These are phyloP conservation scores for Tipula lateralis DNA, from an alignment of 2,888 invertebrate genomes.

Conservation along the genomic window DNA sequence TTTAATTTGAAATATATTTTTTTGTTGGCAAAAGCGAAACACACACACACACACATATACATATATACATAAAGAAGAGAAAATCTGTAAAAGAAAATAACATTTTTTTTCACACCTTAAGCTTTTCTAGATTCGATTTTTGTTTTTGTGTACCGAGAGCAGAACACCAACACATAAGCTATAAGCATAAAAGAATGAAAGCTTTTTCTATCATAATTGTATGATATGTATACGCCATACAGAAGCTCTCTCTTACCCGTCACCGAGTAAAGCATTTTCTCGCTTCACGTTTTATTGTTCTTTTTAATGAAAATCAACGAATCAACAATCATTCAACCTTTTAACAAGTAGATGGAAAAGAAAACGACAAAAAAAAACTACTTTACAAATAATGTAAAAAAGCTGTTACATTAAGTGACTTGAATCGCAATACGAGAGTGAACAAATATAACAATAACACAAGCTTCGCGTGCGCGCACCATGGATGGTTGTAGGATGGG, in stretches of 20 bases:
- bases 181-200: not conserved
- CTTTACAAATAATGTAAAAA: slow-evolving; percentile 1
- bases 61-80: too few species aligned
- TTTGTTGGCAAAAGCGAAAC: not conserved
- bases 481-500: not conserved
- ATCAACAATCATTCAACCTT: slow-evolving; percentile 14
- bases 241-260: not conserved
- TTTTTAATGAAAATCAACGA: not conserved
- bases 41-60: too few species aligned
- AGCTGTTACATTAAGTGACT: slow-evolving; percentile 24
- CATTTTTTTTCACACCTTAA: not conserved
- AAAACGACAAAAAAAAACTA: not conserved
- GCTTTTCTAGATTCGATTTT: not conserved
- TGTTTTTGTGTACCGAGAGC: not conserved
- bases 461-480: not conserved
- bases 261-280: not conserved
- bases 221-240: not conserved
- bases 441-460: not conserved
- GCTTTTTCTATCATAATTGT: not conserved
- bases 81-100: not conserved
- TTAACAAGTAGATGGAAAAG: not conserved
- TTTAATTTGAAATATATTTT: slow-evolving; percentile 4
- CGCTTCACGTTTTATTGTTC: not conserved
- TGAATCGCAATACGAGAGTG: not conserved
- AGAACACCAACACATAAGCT: slow-evolving; percentile 11